Conservation (phyloP, 2,888 invertebrate genomes). For the Zygaena filipendulae region DNA sequence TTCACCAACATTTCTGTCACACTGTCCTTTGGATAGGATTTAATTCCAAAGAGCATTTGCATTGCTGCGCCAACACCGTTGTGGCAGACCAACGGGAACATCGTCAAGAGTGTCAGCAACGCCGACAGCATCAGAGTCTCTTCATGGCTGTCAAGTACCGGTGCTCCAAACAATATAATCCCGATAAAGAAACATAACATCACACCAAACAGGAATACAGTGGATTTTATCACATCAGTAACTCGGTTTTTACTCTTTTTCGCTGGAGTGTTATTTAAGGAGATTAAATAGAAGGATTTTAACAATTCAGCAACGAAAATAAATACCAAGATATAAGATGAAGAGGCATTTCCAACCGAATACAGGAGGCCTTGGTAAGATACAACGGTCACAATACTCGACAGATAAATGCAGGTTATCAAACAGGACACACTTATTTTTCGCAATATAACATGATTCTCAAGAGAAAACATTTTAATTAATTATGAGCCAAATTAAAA, state of each 20-base stretch:
- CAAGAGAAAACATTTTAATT: slow-evolving; percentile 39
- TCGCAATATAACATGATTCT: slow-evolving; percentile 46
- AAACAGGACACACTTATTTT: slow-evolving; percentile 60
- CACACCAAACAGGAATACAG: slow-evolving; percentile 48
- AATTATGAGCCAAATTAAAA: neutral
- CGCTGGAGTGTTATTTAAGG: slow-evolving; percentile 34
- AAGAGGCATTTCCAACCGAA: slow-evolving; percentile 67
- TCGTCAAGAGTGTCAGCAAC: slow-evolving; percentile 70
- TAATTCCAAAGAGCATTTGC: slow-evolving; percentile 62
- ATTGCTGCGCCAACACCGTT: slow-evolving; percentile 69
- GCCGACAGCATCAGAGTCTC: slow-evolving; percentile 75
- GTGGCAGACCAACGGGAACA: slow-evolving; percentile 72
- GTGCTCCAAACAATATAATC: slow-evolving; percentile 76
- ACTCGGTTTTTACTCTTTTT: slow-evolving; percentile 46
- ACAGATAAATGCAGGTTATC: slow-evolving; percentile 72
- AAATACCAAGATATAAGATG: slow-evolving; percentile 46
- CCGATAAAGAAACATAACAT: slow-evolving; percentile 66
- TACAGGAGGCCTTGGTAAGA: slow-evolving; percentile 69
- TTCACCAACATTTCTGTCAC: slow-evolving; percentile 67
- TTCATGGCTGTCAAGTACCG: slow-evolving; percentile 70
- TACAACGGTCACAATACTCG: slow-evolving; percentile 65
- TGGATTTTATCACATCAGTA: slow-evolving; percentile 61
- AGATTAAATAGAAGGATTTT: slow-evolving; percentile 57
- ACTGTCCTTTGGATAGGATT: slow-evolving; percentile 56
- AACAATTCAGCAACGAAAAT: slow-evolving; percentile 64